Evolutionary conservation across 2,797 vertebrate genomes (phyloP).

Genomic region (Alosa sapidissima): DNA sequence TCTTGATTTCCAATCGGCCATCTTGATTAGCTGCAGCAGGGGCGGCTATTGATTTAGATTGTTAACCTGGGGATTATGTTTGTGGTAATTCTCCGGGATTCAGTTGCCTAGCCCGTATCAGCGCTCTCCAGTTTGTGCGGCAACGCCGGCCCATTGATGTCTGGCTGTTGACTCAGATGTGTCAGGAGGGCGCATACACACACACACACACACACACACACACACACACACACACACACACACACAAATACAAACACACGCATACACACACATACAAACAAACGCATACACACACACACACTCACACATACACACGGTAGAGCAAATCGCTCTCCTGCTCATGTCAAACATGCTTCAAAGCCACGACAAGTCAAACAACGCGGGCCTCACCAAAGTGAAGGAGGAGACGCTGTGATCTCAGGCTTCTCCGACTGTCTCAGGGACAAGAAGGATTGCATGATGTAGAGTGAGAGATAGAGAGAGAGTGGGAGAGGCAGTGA

Average conservation of each 20-base stretch:
- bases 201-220: not conserved
- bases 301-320: not conserved
- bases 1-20: conserved; percentile 10
- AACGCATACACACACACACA: not conserved
- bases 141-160: not conserved
- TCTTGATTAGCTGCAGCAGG: conserved; percentile 28
- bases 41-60: conserved; percentile 36
- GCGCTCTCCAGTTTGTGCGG: conserved; percentile 15
- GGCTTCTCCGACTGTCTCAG: not conserved
- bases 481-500: not conserved
- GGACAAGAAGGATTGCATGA: not conserved
- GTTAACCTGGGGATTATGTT: conserved; percentile 44
- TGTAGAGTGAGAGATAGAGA: not conserved
- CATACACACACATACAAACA: not conserved
- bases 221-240: not conserved
- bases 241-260: not conserved
- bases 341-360: conserved; percentile 18
- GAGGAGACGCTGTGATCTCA: not conserved
- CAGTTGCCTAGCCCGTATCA: conserved; percentile 37
- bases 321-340: not conserved
- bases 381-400: not conserved
- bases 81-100: conserved; percentile 38
- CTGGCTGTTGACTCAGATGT: conserved; percentile 17
- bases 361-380: not conserved
- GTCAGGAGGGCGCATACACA: not conserved